These are phyloP conservation scores for Rapana venosa DNA, from an alignment of 2,888 invertebrate species.

Conservation along the genomic window DNA sequence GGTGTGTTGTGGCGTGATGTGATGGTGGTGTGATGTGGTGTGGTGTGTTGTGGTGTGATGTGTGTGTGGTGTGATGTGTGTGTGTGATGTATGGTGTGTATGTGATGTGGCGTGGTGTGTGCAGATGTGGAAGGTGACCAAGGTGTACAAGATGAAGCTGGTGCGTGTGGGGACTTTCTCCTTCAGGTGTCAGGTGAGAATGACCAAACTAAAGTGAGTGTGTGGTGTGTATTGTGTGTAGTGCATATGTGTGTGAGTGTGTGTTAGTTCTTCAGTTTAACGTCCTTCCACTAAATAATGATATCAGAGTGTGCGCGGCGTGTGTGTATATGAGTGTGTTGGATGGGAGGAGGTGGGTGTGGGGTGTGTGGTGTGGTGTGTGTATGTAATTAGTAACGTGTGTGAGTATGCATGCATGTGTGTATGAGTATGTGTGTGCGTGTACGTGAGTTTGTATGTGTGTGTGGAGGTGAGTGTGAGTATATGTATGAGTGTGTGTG, in stretches of 20 bases:
- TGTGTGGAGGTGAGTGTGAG: neutral
- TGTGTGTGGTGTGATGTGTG: too few species aligned
- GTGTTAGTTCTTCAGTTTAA: neutral
- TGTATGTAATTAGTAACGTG: neutral
- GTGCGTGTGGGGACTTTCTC: slow-evolving; percentile 79
- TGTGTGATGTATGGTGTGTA: too few species aligned
- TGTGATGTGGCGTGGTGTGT: neutral
- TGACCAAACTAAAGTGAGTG: too few species aligned
- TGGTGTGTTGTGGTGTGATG: too few species aligned
- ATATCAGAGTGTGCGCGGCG: too few species aligned
- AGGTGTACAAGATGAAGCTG: slow-evolving; percentile 89
- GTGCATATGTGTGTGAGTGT: slow-evolving; percentile 4
- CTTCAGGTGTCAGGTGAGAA: slow-evolving; percentile 59
- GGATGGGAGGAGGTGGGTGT: too few species aligned
- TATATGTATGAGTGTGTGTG: neutral
- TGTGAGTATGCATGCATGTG: neutral
- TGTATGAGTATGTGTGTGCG: neutral
- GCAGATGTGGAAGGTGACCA: slow-evolving; percentile 95
- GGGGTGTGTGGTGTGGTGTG: slow-evolving; percentile 12
- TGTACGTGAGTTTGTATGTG: neutral
- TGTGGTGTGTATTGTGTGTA: slow-evolving; percentile 31
- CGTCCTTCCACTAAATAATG: too few species aligned
- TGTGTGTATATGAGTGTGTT: neutral
- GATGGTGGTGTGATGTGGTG: too few species aligned
- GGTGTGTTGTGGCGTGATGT: too few species aligned